Conservation (phyloP, 2,113 vertebrate genomes). For the Ranitomeya imitator region DNA sequence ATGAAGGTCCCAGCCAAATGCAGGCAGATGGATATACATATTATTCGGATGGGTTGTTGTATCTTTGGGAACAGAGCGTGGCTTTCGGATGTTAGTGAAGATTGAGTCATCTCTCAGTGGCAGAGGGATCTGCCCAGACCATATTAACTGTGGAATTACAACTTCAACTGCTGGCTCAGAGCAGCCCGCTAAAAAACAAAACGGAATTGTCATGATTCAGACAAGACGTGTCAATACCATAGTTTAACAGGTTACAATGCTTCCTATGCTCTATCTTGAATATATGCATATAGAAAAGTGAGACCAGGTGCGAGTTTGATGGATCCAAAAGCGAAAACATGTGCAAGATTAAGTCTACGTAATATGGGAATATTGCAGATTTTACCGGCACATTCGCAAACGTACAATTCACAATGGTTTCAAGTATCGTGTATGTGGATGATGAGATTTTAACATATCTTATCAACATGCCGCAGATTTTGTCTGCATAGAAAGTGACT, state of each 20-base stretch:
- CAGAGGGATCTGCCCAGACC: constrained; percentile 76
- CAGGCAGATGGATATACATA: constrained; percentile 82
- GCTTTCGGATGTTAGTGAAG: constrained; percentile 58
- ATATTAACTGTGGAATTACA: constrained; percentile 81
- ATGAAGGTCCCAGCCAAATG: constrained; percentile 79
- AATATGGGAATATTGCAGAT: too few species aligned
- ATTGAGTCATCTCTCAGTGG: constrained; percentile 66
- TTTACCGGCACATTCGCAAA: too few species aligned
- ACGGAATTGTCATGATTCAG: constrained; percentile 36
- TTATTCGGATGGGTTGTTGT: constrained; percentile 57
- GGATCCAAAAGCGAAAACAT: too few species aligned
- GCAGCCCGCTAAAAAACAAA: constrained; percentile 37
- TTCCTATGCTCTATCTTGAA: not conserved
- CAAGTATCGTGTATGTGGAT: too few species aligned
- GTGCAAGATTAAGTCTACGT: too few species aligned
- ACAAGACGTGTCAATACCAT: not conserved
- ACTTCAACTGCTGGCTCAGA: constrained; percentile 65
- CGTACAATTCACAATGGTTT: too few species aligned
- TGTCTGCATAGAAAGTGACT: too few species aligned
- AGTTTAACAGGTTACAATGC: not conserved
- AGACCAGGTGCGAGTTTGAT: too few species aligned
- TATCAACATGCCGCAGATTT: too few species aligned
- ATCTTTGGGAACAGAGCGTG: constrained; percentile 49
- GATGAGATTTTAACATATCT: too few species aligned
- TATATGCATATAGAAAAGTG: not conserved